Evolutionary conservation across 53 echinoderm and acorn worm species (phyloP).

Genomic region (Actinopyga echinites): DNA sequence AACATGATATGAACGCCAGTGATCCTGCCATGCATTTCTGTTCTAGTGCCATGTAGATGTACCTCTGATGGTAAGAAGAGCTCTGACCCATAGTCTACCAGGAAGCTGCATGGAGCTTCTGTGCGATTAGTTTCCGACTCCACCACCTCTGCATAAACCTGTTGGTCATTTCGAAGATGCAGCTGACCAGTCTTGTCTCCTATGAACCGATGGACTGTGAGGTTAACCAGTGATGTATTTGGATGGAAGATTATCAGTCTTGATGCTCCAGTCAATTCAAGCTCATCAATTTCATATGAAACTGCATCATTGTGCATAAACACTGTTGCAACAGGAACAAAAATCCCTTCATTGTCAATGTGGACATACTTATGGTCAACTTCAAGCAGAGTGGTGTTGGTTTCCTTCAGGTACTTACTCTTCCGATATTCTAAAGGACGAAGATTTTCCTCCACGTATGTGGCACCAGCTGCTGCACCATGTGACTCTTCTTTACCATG

Average conservation of each 20-base stretch:
- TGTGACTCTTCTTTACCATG: conserved; percentile 26
- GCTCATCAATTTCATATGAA: conserved; percentile 80
- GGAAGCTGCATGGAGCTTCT: conserved; percentile 89
- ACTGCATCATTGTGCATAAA: conserved; percentile 70
- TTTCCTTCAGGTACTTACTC: conserved; percentile 74
- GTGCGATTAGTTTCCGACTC: conserved; percentile 81
- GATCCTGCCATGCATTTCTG: conserved; percentile 74
- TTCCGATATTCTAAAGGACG: conserved; percentile 84
- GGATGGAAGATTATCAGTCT: conserved; percentile 81
- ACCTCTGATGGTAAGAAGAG: conserved; percentile 86
- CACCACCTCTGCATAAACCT: conserved; percentile 79
- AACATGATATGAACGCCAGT: conserved; percentile 83
- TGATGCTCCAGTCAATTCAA: conserved; percentile 79
- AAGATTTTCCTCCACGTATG: conserved; percentile 82
- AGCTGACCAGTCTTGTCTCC: conserved; percentile 90
- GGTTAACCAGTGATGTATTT: conserved; percentile 55
- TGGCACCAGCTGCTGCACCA: conserved; percentile 88
- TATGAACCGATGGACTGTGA: conserved; percentile 81
- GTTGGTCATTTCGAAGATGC: conserved; percentile 76
- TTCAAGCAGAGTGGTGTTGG: conserved; percentile 76
- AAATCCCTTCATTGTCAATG: conserved; percentile 75
- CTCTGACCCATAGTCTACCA: conserved; percentile 83
- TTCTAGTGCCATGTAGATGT: conserved; percentile 84
- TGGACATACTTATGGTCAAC: conserved; percentile 91
- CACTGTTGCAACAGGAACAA: conserved; percentile 78